These are phyloP conservation scores for Acrocephalus scirpaceus DNA, from an alignment of 2,797 vertebrate genomes.

Conservation along the genomic window DNA sequence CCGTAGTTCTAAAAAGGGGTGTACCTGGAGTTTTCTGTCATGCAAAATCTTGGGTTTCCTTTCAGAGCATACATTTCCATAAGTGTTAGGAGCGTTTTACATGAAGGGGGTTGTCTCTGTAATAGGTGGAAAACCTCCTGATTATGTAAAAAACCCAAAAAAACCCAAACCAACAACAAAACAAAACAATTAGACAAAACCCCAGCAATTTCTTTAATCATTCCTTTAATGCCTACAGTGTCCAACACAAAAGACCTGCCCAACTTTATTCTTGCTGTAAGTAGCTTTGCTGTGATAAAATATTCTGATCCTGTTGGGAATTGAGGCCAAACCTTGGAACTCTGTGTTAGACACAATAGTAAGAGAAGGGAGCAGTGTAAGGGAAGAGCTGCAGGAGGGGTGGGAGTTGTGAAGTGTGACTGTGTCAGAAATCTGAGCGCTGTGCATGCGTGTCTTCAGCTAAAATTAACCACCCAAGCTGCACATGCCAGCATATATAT, in stretches of 20 bases:
- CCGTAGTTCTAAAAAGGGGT: not conserved
- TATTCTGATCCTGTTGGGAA: not conserved
- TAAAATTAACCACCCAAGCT: slow-evolving; percentile 80
- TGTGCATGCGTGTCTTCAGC: slow-evolving; percentile 58
- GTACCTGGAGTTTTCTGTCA: not conserved
- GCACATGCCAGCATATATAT: slow-evolving; percentile 44
- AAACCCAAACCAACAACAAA: not conserved
- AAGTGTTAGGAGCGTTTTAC: not conserved
- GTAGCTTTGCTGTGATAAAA: not conserved
- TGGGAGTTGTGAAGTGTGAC: slow-evolving; percentile 39
- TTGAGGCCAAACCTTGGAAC: not conserved
- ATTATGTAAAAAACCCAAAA: not conserved
- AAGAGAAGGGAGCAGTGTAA: not conserved
- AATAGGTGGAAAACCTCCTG: not conserved
- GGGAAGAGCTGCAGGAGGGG: slow-evolving; percentile 45
- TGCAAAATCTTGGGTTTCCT: not conserved
- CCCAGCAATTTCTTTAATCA: not conserved
- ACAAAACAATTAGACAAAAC: not conserved
- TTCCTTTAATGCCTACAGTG: not conserved
- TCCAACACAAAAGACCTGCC: not conserved
- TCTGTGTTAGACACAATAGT: not conserved
- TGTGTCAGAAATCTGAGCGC: slow-evolving; percentile 73
- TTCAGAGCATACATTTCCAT: not conserved
- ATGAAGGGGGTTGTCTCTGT: rapidly evolving
- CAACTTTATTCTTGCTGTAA: not conserved